Percentiles rank a stretch among this genome's conserved stretches.
These are phyloP conservation scores for Strongylocentrotus purpuratus DNA, from an alignment of 35 echinoderm and acorn worm genomes.

Conservation along the genomic window DNA sequence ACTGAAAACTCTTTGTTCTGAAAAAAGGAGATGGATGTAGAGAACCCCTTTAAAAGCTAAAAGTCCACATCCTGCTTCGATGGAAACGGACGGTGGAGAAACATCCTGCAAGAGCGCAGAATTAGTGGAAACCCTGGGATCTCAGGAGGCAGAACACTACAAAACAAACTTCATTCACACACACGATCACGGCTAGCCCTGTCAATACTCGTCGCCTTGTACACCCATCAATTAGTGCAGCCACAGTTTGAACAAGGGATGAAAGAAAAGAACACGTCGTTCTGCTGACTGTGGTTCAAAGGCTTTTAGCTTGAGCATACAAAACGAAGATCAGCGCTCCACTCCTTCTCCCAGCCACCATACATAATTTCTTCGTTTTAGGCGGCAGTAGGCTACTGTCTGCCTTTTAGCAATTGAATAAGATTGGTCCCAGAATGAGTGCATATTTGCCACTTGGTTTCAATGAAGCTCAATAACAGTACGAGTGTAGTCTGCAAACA, in stretches of 20 bases:
- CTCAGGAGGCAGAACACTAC: background rate
- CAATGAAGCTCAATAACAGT: slow-evolving; percentile 5
- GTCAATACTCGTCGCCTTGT: background rate
- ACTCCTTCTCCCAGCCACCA: background rate
- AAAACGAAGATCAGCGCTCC: background rate
- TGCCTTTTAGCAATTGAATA: background rate
- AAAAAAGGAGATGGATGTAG: background rate
- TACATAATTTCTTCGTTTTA: background rate
- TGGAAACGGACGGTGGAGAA: background rate
- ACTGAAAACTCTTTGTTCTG: background rate
- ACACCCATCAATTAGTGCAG: background rate
- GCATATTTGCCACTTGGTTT: slow-evolving; percentile 4
- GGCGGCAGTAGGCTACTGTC: background rate
- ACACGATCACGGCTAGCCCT: background rate
- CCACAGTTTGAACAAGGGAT: background rate
- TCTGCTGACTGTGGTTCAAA: background rate
- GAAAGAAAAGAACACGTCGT: background rate
- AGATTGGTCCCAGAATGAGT: background rate
- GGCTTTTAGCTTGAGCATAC: slow-evolving; percentile 16
- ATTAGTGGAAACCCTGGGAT: background rate
- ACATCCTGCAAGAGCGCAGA: background rate
- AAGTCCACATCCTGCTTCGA: slow-evolving; percentile 1
- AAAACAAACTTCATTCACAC: slow-evolving; percentile 18
- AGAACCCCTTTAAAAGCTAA: background rate
- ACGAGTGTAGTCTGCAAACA: background rate